Conservation (phyloP, 2,113 vertebrate species). For the Polyodon spathula region DNA sequence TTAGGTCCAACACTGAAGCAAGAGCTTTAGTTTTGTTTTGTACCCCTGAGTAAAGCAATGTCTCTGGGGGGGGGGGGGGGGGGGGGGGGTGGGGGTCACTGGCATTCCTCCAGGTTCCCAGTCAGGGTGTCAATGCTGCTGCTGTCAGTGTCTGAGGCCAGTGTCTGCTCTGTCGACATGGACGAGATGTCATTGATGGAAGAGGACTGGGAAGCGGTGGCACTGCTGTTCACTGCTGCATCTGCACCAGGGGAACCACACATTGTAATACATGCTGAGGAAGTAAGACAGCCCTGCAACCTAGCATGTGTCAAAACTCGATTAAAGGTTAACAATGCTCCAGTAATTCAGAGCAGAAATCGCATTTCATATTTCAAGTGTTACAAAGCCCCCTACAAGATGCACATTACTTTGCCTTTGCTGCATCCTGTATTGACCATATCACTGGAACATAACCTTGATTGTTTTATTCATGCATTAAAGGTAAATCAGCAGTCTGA, state of each 20-base stretch:
- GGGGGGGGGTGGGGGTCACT: slow-evolving; percentile 45
- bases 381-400: too few relatives aligned
- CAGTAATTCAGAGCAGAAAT: too few relatives aligned
- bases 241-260: slow-evolving; percentile 52
- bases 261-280: slow-evolving; percentile 59
- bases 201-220: slow-evolving; percentile 85
- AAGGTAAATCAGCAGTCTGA: too few relatives aligned
- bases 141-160: slow-evolving; percentile 98
- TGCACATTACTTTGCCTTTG: too few relatives aligned
- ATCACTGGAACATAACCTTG: too few relatives aligned
- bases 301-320: background rate
- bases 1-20: too few relatives aligned
- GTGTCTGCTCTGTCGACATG: slow-evolving; percentile 94
- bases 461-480: too few relatives aligned
- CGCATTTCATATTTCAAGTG: too few relatives aligned
- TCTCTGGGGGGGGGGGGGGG: slow-evolving; percentile 3
- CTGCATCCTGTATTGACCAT: too few relatives aligned
- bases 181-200: slow-evolving; percentile 97
- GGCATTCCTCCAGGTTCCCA: slow-evolving; percentile 82
- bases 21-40: too few relatives aligned
- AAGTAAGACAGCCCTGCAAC: slow-evolving; percentile 24
- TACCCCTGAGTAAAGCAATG: too few relatives aligned
- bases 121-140: slow-evolving; percentile 90
- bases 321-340: too few relatives aligned
- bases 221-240: slow-evolving; percentile 80